Base-by-base conservation (phyloP, 2,113 vertebrate species). In the Grammomys surdaster region DNA sequence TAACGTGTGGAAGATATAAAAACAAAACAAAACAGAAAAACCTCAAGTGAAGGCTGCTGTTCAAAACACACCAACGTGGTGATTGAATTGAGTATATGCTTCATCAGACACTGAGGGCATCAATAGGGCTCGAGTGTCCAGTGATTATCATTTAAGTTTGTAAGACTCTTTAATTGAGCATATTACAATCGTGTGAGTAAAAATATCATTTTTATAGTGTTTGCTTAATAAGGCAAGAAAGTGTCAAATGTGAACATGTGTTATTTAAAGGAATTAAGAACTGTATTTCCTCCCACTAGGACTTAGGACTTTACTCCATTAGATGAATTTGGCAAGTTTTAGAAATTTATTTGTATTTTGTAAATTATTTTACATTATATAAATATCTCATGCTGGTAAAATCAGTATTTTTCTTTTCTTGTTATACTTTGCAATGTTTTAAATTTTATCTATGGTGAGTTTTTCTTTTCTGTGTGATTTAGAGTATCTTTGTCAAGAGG, bases 341-440 rank as follows among this genome's bases (percentile, higher is more conserved):
- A 85, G 58, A 80, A 89, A 87, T 84, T 19, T 76, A 70, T 90
- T 75, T 58, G 19, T 87, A 58, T 65, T 93, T 94, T 90, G 43
- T 81, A 7, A 1, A 60, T 58, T 93, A 43, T 95, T 96, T 88
- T n/a, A 60, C 48, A 63, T 93, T 89, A 88, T 48, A 77, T 88
- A 88, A 96, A 89, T 75, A 12, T 91, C 76, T 67, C 89, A 92
- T 76, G 67, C 3, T 92, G 88, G 87, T 96, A 88, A 91, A 97
- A 93, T 95, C 46, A 92, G 81, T 86, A 43, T 77, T 93, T 96
- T 92, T 70, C 46, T 88, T 95, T 92, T 16, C 10, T 95, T 88
- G 84, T 43, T 92, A 48, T 48, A 14, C 12, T 78, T 78, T 84
- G 10, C 77, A 90, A 92, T 82, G 5, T 92, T 97, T 97, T 89